These are phyloP conservation scores for Tympanoctomys barrerae DNA, from an alignment of 2,797 vertebrate species.

Conservation along the genomic window DNA sequence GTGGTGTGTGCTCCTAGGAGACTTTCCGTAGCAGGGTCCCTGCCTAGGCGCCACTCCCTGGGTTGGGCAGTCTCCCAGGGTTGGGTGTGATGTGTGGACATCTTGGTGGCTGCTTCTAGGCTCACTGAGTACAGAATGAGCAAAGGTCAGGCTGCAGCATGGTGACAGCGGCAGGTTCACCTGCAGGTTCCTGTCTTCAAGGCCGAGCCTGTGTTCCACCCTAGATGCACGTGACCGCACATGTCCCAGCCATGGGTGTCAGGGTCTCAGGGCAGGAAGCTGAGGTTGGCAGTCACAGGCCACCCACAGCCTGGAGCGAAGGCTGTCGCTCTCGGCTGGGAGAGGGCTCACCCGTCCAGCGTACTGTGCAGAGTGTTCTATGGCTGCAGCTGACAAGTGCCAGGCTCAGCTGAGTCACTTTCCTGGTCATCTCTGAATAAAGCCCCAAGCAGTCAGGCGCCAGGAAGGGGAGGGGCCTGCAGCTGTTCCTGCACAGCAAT, in stretches of 20 bases:
- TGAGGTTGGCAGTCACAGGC: background rate
- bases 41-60: background rate
- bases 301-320: background rate
- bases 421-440: background rate
- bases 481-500: background rate
- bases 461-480: background rate
- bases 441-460: fast-evolving
- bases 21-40: background rate
- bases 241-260: no score
- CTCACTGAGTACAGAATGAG: background rate
- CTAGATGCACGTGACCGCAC: background rate
- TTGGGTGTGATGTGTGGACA: background rate
- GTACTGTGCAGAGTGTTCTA: background rate
- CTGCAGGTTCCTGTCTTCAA: background rate
- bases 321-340: background rate
- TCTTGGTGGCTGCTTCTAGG: background rate
- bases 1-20: background rate
- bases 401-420: background rate
- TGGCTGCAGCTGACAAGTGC: background rate
- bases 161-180: background rate
- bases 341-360: background rate
- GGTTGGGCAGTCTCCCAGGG: background rate
- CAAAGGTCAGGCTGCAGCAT: background rate
- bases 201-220: background rate
- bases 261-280: background rate